These are phyloP conservation scores for Columba janthina DNA, from an alignment of 2,113 vertebrate species.

Conservation along the genomic window DNA sequence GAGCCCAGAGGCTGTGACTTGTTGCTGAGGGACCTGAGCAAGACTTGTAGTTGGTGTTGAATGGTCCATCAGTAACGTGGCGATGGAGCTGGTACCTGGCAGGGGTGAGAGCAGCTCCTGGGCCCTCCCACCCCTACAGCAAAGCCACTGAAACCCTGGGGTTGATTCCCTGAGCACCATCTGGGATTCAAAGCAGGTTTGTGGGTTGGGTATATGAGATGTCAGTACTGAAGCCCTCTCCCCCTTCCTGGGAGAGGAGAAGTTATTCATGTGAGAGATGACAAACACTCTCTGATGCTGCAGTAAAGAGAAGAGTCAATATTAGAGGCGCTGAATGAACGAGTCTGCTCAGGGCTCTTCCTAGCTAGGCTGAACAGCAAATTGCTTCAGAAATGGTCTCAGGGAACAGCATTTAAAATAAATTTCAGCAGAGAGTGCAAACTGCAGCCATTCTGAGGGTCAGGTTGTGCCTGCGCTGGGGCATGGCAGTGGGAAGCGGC, in stretches of 20 bases:
- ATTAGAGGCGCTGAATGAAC: not conserved
- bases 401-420: not conserved
- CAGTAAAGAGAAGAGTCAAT: conserved; percentile 61
- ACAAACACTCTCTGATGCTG: conserved; percentile 53
- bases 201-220: not conserved
- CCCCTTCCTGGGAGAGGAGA: conserved; percentile 31
- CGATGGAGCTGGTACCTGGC: not conserved
- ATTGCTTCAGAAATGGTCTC: conserved; percentile 10
- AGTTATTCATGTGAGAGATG: conserved; percentile 59
- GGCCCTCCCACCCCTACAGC: not conserved
- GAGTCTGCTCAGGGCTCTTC: conserved; percentile 47
- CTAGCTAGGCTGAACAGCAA: conserved; percentile 36
- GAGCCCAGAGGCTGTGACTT: not conserved
- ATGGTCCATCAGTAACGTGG: not conserved
- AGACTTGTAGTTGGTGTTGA: not conserved
- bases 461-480: not conserved
- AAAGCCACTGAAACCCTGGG: not conserved
- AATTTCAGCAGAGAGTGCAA: conserved; percentile 17
- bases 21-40: not conserved
- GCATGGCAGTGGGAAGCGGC: fast-evolving
- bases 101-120: not conserved
- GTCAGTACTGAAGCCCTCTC: not conserved
- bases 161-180: not conserved
- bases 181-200: conserved; percentile 1
- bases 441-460: not conserved